Evolutionary conservation across 1,140 invertebrate species (phyloP).

Genomic region (Aricia agestis): DNA sequence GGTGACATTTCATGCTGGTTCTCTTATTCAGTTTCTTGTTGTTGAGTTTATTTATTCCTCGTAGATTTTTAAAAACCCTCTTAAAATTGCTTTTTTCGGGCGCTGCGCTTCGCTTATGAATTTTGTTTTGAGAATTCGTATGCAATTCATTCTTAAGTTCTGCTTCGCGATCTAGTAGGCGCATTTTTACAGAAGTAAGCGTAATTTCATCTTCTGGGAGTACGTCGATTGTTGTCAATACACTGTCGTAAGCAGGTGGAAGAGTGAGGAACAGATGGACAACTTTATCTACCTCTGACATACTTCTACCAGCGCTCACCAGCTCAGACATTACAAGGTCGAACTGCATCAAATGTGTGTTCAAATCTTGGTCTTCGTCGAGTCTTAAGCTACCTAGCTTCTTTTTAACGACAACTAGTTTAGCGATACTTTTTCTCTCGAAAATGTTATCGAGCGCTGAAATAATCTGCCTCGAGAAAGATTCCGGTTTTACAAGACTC

Average conservation of each 20-base stretch:
- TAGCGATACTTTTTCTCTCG: slow-evolving; percentile 56
- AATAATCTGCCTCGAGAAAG: slow-evolving; percentile 47
- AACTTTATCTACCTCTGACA: slow-evolving; percentile 45
- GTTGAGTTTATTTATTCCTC: too few species aligned
- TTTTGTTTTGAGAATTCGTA: too few species aligned
- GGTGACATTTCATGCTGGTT: too few species aligned
- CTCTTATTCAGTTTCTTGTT: too few species aligned
- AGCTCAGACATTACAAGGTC: slow-evolving; percentile 56
- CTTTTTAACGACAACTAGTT: slow-evolving; percentile 51
- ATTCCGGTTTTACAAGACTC: slow-evolving; percentile 40
- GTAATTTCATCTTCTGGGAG: slow-evolving; percentile 48
- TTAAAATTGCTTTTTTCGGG: too few species aligned
- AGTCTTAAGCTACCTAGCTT: slow-evolving; percentile 53
- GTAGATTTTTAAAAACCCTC: too few species aligned
- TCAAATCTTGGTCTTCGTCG: slow-evolving; percentile 41
- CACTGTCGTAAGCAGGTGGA: slow-evolving; percentile 46
- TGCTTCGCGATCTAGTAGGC: slow-evolving; percentile 59
- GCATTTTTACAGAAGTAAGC: slow-evolving; percentile 54
- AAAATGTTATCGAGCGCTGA: slow-evolving; percentile 52
- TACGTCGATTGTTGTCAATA: slow-evolving; percentile 63
- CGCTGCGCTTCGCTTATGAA: too few species aligned
- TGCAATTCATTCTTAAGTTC: slow-evolving; percentile 39
- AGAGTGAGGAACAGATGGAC: slow-evolving; percentile 53
- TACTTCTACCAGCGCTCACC: slow-evolving; percentile 49
- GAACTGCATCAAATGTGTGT: slow-evolving; percentile 55